Evolutionary conservation across 2,888 invertebrate genomes (phyloP).

Genomic region (Neuroscelio doddi): DNA sequence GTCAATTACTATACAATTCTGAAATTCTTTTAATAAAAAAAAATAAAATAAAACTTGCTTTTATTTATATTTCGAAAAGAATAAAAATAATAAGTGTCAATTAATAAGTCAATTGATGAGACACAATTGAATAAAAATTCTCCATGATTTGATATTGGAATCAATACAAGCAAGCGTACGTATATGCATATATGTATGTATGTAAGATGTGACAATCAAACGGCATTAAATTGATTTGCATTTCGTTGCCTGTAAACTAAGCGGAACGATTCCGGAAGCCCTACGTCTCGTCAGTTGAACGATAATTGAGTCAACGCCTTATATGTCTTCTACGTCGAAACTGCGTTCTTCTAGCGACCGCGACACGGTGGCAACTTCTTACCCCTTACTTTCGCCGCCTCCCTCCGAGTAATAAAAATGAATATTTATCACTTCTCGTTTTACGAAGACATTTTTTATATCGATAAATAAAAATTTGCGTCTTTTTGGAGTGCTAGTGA

Average conservation of each 20-base stretch:
- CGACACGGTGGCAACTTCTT: constrained; percentile 31
- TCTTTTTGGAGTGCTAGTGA: too few relatives aligned
- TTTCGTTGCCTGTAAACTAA: constrained; percentile 43
- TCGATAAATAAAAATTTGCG: too few relatives aligned
- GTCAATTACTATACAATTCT: too few relatives aligned
- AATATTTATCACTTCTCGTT: neutral
- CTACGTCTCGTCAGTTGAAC: constrained; percentile 24
- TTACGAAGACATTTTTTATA: constrained; percentile 1
- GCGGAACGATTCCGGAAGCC: constrained; percentile 45
- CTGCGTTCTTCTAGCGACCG: neutral
- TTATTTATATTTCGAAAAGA: too few relatives aligned
- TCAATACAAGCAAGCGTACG: constrained; percentile 2
- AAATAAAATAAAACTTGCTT: too few relatives aligned
- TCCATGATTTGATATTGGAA: too few relatives aligned
- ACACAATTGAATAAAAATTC: too few relatives aligned
- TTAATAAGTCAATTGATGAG: too few relatives aligned
- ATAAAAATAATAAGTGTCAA: too few relatives aligned
- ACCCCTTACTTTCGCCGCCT: constrained; percentile 17
- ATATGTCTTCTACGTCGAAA: constrained; percentile 39
- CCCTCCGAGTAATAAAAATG: neutral
- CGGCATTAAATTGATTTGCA: constrained; percentile 45
- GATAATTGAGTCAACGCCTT: constrained; percentile 44
- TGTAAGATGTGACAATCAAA: constrained; percentile 37
- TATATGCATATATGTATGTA: constrained; percentile 9
- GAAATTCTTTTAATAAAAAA: too few relatives aligned